Percentiles rank a stretch among this genome's conserved stretches.
Conservation (phyloP, 2,797 vertebrate genomes). For the Acrossocheilus wenchowensis region DNA sequence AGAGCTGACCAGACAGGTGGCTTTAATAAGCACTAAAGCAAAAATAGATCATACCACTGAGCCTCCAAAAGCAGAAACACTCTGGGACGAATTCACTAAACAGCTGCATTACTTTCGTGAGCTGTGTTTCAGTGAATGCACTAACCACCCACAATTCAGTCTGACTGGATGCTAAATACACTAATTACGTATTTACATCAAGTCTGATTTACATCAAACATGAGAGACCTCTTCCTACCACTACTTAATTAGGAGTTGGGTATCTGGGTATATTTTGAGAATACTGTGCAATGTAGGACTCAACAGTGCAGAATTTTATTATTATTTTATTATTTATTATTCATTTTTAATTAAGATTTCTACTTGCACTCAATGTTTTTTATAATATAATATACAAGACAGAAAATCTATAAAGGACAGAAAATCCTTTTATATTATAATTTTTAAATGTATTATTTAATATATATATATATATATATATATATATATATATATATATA, state of each 20-base stretch:
- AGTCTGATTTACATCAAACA: background rate
- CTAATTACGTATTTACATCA: background rate
- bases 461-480: too few relatives aligned
- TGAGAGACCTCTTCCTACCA: background rate
- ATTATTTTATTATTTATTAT: too few relatives aligned
- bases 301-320: background rate
- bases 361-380: background rate
- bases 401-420: too few relatives aligned
- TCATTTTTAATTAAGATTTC: background rate
- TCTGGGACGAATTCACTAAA: background rate
- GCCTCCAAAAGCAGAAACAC: slow-evolving; percentile 16
- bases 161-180: slow-evolving; percentile 10
- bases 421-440: too few relatives aligned
- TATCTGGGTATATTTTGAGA: background rate
- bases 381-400: too few relatives aligned
- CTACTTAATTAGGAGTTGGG: background rate
- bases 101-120: slow-evolving; percentile 7
- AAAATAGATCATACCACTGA: slow-evolving; percentile 9
- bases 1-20: slow-evolving; percentile 20
- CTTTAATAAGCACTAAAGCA: slow-evolving; percentile 21
- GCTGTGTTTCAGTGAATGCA: background rate
- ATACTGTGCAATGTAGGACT: background rate
- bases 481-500: too few relatives aligned
- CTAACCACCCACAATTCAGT: background rate
- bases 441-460: too few relatives aligned